Evolutionary conservation across 2,113 vertebrate genomes (phyloP), one percentile per base, ranked within the genome.

Genomic region (Thalassoma bifasciatum): DNA sequence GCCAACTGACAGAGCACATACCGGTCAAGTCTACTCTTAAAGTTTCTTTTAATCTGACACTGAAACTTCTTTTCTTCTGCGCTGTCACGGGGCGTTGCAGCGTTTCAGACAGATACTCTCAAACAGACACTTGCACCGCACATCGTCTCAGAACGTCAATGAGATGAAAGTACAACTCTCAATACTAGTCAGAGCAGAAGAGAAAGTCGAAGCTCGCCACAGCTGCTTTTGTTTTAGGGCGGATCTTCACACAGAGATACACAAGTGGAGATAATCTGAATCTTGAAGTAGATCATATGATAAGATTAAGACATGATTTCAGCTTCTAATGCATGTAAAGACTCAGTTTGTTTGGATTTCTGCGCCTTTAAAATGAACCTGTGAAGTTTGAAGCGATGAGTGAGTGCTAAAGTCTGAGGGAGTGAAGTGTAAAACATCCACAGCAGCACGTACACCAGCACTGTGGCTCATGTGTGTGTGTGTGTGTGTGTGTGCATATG

Each of bases 81-180:
- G 6, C 13, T 53, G 65, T 58, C 42, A 19, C 2, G 0, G 61
- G 70, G 70, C 49, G 59, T 79, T 63, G 54, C 36, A 24, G 50
- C 24, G 19, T 46, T 66, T 82, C 34, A 70, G 70, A 71, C 16
- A 65, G 42, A 73, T 68, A 44, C 75, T 58, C 66, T 65, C 57
- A 62, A 81, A 84, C 75, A 85, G 79, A 79, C 73, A 61, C 59
- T 77, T 60, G 7, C 68, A 79, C 62, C 68, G 12, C 79, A 75
- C 8, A 26, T 26, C 19, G 1, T 76, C 75, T 87, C 63, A 69
- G n/a, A 77, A 63, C 54, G 61, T 77, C 77, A 76, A 60, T 82
- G 76, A 61, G 71, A 68, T 71, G 67, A 54, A 67, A 76, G 58
- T 56, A 54, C 60, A 47, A 72, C 78, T 84, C 49, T 79, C 19